Evolutionary conservation across 2,888 invertebrate genomes (phyloP), one percentile per base, ranked within the genome.

Genomic region (Geotrupes spiniger): DNA sequence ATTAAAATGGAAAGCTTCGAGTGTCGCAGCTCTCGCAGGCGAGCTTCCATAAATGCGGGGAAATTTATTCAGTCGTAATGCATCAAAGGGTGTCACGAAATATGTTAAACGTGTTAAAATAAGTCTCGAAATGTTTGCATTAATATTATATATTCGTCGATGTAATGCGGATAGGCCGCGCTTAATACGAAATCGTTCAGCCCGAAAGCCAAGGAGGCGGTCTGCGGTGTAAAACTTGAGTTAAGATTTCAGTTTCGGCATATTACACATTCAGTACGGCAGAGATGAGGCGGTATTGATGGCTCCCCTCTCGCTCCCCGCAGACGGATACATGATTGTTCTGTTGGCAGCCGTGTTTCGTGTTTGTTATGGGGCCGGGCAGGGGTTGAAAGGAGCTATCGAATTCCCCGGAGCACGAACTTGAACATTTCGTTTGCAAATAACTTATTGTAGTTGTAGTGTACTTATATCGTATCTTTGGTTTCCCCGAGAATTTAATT

Each of bases 351-450:
- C 50, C 58, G 42, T 52, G 53, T 48, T 52, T 49, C 46, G 50
- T 54, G 56, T 56, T 56, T 58, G 56, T 54, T 51, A 49, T 54
- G 36, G 29, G 47, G 27, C 10, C 47, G 48, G 47, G 49, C 54
- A 51, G 53, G 58, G 53, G 52, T 49, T 50, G 56, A 56, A 58
- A 51, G 57, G 52, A 51, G 53, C 52, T 56, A 56, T 57, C 56
- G 43, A 54, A 54, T 56, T 57, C 56, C 56, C 57, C 42, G 38
- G 49, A 52, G 51, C 48, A 54, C 50, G 46, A 51, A 54, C 53
- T 53, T 49, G 48, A 51, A 57, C 57, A 51, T 52, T 57, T 54
- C 46, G 49, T 52, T 46, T 44, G 52, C 43, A 54, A 57, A 54
- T 54, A 54, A 48, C 57, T 51, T 57, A 54, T 46, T 51, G 51